Evolutionary conservation across 2,113 vertebrate genomes (phyloP), one percentile per base, ranked within the genome.

Genomic region (Malurus cyaneus): DNA sequence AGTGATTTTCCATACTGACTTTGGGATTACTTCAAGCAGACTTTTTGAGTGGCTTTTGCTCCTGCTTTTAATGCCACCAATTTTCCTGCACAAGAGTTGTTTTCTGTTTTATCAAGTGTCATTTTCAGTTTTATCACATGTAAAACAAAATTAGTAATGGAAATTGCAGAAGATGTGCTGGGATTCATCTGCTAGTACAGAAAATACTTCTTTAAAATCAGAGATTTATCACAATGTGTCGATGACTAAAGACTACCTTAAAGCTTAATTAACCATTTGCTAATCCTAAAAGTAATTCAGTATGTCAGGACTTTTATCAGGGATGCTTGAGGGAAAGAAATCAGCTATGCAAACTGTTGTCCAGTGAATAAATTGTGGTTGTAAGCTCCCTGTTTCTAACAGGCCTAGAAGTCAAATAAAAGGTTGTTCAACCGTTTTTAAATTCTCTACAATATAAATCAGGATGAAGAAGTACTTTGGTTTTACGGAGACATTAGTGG

Each of bases 21-120:
- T n/a, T 81, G 36, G 26, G 80, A 74, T 85, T 94, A 72, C 44
- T 95, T 95, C 73, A 93, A 88, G 47, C 18, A 97, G 74, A 39
- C 88, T 96, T 96, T 91, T 81, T 96, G 82, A 97, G 52, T 49
- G 88, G 79, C 52, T 96, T 97, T 89, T 95, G 47, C 88, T 96
- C 32, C 89, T 74, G 57, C 23, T 90, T 81, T 85, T 82, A 82
- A 74, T 86, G 81, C 57, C 86, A 72, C 64, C n/a, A 84, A 79
- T 92, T 54, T 86, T 78, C 53, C 34, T 69, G 28, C 47, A 54
- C 36, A 62, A 52, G 54, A 53, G 15, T 46, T 87, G 65, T 89
- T 97, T 91, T 94, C 20, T 29, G 52, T 50, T 86, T 96, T 94
- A 94, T 86, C 77, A 72, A 8, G 12, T 19, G 39, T 59, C 88